Evolutionary conservation across 2,888 invertebrate genomes (phyloP), one percentile per base, ranked within the genome.

Genomic region (Spisula solida): DNA sequence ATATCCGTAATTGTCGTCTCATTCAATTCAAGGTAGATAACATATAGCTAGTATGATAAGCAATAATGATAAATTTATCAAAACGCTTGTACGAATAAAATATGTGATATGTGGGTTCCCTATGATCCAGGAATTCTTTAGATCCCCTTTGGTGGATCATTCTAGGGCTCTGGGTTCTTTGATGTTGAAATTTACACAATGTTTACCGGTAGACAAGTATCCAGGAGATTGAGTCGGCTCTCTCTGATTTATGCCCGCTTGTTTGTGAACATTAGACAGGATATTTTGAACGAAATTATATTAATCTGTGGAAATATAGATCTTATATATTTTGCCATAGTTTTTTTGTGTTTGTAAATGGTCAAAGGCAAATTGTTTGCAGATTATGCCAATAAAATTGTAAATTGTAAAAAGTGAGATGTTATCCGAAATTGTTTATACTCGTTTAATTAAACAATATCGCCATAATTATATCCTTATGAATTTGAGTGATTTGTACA

Each of bases 131-230:
- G 85, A 82, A 85, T 87, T 89, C 89, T 81, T 89, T 81, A 86
- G 89, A 89, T 89, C 85, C 56, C 70, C 87, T 89, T 89, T 89
- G 85, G 29, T 29, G 79, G 85, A 66, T 87, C 82, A 78, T 82
- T 56, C 87, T 55, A 29, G 79, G 80, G 66, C 80, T 51, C 25
- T 16, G 25, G 51, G 47, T 48, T 87, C 89, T 92, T 92, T 90
- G 90, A 92, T 79, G 89, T 90, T 85, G 47, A 84, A 91, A 92
- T 92, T 91, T 92, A 92, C 89, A 92, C 92, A 89, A 89, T 92
- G 87, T 91, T 89, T 89, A 87, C 87, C 70, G 75, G 85, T 60
- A 82, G 29, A 51, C 56, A 60, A 25, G 92, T 91, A 90, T 60
- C 92, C 81, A 25, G 82, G 90, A 81, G 87, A 88, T 87, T 84